Conservation (phyloP, 2,888 invertebrate genomes). For the Microctonus brassicae region DNA sequence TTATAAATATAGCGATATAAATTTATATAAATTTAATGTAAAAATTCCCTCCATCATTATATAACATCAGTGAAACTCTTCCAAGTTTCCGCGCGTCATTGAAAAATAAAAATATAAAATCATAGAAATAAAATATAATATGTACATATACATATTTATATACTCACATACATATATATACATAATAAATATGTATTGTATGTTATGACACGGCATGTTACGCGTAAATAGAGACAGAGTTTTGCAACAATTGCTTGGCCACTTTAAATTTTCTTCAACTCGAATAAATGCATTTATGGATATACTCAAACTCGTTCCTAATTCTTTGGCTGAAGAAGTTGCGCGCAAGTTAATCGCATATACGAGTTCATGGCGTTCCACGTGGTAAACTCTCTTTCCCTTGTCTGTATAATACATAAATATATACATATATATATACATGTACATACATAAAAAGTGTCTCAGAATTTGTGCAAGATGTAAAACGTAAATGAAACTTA, state of each 20-base stretch:
- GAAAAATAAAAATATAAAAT: not conserved
- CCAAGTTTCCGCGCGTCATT: not conserved
- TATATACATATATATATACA: slow-evolving; percentile 1
- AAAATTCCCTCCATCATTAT: not conserved
- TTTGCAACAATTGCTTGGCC: slow-evolving; percentile 22
- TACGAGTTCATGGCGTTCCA: slow-evolving; percentile 27
- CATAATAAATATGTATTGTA: too few species aligned
- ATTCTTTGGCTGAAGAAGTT: slow-evolving; percentile 4
- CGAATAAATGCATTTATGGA: slow-evolving; percentile 27
- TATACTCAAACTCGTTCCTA: slow-evolving; percentile 17
- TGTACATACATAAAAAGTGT: not conserved
- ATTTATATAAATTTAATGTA: not conserved
- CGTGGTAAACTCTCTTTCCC: slow-evolving; percentile 21
- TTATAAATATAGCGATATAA: not conserved
- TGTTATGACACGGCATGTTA: slow-evolving; percentile 24
- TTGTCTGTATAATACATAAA: slow-evolving; percentile 1
- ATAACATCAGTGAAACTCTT: not conserved
- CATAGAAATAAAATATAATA: not conserved
- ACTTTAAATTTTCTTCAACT: slow-evolving; percentile 14
- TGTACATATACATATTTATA: not conserved
- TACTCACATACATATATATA: too few species aligned
- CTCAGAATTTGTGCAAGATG: not conserved
- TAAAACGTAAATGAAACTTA: too few species aligned
- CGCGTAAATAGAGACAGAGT: slow-evolving; percentile 8
- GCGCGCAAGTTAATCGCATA: slow-evolving; percentile 24